phyloP scores from a whole-genome alignment of 2,113 vertebrate genomes.

The Cryptotis parvus region DNA sequence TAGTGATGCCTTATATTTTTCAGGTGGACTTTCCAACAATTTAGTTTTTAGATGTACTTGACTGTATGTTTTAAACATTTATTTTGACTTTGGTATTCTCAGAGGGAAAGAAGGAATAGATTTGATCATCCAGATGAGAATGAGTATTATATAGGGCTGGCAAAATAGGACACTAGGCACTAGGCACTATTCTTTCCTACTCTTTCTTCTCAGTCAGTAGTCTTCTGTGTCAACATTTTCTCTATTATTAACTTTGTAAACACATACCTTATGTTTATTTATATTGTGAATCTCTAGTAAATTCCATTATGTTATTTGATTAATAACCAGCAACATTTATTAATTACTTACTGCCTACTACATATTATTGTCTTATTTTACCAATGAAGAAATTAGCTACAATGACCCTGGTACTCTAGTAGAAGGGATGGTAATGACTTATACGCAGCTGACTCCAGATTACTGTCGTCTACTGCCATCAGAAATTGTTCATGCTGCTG shows the following conservation, averaged over 20 bases:
- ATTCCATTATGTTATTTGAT: not conserved
- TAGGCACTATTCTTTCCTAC: too few species aligned
- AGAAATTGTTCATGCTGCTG: not conserved
- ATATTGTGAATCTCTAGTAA: not conserved
- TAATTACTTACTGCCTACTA: not conserved
- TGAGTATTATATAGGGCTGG: too few species aligned
- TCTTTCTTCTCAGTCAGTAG: not conserved
- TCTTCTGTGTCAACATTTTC: not conserved
- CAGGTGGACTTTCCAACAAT: too few species aligned
- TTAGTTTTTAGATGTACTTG: too few species aligned
- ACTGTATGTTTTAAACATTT: too few species aligned
- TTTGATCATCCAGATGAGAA: too few species aligned
- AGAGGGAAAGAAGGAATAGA: too few species aligned
- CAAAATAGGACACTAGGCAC: too few species aligned
- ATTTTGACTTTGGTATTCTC: too few species aligned
- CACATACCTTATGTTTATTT: not conserved
- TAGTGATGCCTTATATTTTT: too few species aligned
- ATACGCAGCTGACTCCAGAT: not conserved
- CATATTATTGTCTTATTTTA: constrained; percentile 31
- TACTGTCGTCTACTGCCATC: not conserved
- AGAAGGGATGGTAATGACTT: not conserved
- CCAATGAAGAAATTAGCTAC: constrained; percentile 8
- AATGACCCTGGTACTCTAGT: not conserved
- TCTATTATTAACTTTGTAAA: not conserved
- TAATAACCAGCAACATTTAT: not conserved